Evolutionary conservation across 2,888 invertebrate genomes (phyloP).

Genomic region (Thecophora atra): DNA sequence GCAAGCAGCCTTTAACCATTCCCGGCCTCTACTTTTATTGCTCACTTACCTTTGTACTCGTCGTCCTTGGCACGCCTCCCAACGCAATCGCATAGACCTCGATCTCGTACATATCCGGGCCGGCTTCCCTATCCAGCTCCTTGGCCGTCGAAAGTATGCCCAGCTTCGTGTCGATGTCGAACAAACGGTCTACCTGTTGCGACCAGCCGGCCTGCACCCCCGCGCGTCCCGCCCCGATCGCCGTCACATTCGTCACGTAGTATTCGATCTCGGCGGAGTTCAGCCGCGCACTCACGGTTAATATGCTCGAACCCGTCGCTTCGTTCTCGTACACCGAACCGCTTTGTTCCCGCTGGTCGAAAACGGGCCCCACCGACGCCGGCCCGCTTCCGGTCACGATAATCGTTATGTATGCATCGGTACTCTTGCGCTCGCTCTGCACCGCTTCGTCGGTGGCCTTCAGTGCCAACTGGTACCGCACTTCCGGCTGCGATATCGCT

Average conservation of each 20-base stretch:
- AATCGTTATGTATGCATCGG: slow-evolving; percentile 86
- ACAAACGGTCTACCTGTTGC: slow-evolving; percentile 85
- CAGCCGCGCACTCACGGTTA: slow-evolving; percentile 80
- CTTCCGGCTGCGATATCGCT: slow-evolving; percentile 72
- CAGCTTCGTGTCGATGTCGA: slow-evolving; percentile 88
- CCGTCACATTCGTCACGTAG: slow-evolving; percentile 87
- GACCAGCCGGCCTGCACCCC: slow-evolving; percentile 25
- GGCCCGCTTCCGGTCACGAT: slow-evolving; percentile 69
- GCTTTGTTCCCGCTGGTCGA: slow-evolving; percentile 74
- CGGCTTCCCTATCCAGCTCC: slow-evolving; percentile 84
- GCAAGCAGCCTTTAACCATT: background rate
- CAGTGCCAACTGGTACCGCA: slow-evolving; percentile 83
- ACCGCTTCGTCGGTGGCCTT: slow-evolving; percentile 93
- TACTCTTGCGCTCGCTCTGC: slow-evolving; percentile 85
- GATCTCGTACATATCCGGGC: slow-evolving; percentile 82
- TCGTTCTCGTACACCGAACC: slow-evolving; percentile 91
- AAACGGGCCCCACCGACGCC: slow-evolving; percentile 67
- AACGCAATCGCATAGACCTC: slow-evolving; percentile 86
- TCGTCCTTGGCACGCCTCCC: slow-evolving; percentile 76
- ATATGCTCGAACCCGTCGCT: slow-evolving; percentile 83
- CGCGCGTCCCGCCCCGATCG: slow-evolving; percentile 44
- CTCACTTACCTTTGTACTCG: slow-evolving; percentile 82
- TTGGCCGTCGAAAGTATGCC: slow-evolving; percentile 89
- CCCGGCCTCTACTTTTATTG: no score
- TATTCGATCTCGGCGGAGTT: slow-evolving; percentile 80